phyloP scores from a whole-genome alignment of 2,113 vertebrate genomes.

The Parotia lawesii region DNA sequence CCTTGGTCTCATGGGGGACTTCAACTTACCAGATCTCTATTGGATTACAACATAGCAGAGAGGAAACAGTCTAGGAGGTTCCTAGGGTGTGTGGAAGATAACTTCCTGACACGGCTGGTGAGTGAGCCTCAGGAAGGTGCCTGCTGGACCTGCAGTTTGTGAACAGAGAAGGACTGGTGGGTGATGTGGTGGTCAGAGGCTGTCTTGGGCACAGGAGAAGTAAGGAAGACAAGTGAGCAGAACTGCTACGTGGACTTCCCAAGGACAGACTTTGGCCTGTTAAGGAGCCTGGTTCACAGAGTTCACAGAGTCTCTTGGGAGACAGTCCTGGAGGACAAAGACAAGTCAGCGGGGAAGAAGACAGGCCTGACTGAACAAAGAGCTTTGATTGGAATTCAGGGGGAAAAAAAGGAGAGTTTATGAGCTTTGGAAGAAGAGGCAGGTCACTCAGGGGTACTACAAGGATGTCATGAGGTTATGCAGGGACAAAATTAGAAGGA shows the following conservation, averaged over 20 bases:
- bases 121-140: not conserved
- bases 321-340: not conserved
- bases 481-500: not conserved
- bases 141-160: not conserved
- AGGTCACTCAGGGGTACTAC: not conserved
- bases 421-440: not conserved
- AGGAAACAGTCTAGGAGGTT: not conserved
- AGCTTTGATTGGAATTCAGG: not conserved
- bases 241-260: accelerated
- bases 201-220: not conserved
- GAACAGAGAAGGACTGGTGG: not conserved
- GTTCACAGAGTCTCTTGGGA: not conserved
- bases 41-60: not conserved
- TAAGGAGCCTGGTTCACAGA: not conserved
- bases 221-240: not conserved
- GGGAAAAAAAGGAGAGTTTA: not conserved
- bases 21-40: not conserved
- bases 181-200: not conserved
- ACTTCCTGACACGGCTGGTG: not conserved
- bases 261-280: not conserved
- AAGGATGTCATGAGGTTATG: not conserved
- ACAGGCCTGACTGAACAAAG: not conserved
- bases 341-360: not conserved
- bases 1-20: not conserved
- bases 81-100: not conserved